These are phyloP conservation scores for Phrynocephalus guinanensis DNA, from an alignment of 2,797 vertebrate species.

Conservation along the genomic window DNA sequence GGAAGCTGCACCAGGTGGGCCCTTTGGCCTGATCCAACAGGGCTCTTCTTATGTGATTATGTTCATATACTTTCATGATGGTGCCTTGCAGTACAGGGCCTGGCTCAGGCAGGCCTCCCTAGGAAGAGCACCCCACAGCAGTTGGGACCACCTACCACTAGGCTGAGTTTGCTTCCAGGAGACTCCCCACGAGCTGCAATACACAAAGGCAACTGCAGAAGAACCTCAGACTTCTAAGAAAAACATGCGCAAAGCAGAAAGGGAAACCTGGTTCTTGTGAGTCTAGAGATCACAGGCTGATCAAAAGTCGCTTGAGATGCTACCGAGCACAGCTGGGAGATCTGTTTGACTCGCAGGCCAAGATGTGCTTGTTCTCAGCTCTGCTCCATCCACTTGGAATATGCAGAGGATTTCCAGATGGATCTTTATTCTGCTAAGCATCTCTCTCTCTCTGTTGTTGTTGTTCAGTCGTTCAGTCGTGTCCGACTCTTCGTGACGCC, in stretches of 20 bases:
- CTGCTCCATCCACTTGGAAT: background rate
- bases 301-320: background rate
- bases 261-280: background rate
- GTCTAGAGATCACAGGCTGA: rapidly evolving
- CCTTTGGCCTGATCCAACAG: no score
- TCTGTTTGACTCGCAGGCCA: background rate
- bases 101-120: background rate
- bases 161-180: background rate
- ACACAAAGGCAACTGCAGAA: background rate
- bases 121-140: background rate
- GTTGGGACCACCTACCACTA: background rate
- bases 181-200: background rate
- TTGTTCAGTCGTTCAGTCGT: no score
- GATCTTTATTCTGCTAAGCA: background rate
- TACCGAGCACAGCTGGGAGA: background rate
- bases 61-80: no score
- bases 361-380: background rate
- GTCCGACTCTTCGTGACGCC: no score
- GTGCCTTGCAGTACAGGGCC: background rate
- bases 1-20: no score
- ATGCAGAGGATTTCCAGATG: background rate
- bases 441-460: no score
- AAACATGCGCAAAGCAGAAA: background rate
- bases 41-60: no score
- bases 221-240: background rate